Percentiles rank a stretch among this genome's conserved stretches.
Evolutionary conservation across 2,113 vertebrate species (phyloP).

Genomic region (Laterallus jamaicensis): DNA sequence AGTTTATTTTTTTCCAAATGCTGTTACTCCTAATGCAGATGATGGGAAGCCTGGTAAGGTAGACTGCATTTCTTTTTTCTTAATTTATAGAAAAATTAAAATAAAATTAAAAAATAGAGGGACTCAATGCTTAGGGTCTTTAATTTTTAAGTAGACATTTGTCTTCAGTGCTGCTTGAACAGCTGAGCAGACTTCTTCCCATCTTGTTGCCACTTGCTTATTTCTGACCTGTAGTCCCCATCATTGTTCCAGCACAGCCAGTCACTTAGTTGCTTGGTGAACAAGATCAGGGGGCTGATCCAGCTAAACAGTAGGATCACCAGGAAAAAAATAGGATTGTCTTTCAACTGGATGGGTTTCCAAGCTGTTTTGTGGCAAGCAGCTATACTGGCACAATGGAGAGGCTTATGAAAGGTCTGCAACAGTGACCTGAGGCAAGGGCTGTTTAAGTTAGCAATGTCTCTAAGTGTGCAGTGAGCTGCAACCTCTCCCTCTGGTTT

Average conservation of each 20-base stretch:
- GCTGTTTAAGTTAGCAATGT: not conserved
- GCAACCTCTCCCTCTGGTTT: not conserved
- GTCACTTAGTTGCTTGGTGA: not conserved
- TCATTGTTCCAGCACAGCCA: not conserved
- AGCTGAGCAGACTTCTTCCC: not conserved
- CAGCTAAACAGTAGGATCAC: not conserved
- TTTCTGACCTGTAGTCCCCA: not conserved
- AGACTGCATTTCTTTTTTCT: not conserved
- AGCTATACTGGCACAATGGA: not conserved
- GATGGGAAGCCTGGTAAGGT: not conserved
- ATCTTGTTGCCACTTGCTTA: not conserved
- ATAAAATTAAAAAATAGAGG: not conserved
- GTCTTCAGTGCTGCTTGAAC: not conserved
- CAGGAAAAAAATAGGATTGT: not conserved
- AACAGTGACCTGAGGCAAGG: not conserved
- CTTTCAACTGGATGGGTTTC: not conserved
- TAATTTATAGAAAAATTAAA: not conserved
- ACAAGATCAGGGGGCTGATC: not conserved
- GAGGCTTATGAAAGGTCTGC: not conserved
- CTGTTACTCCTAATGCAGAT: not conserved
- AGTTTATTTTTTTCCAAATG: not conserved
- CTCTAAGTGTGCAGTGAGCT: not conserved
- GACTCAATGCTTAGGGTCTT: not conserved
- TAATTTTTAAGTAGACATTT: not conserved
- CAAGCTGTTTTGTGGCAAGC: not conserved